Percentiles rank a stretch among this genome's conserved stretches.
Evolutionary conservation across 2,113 vertebrate species (phyloP).

Genomic region (Mesitornis unicolor): DNA sequence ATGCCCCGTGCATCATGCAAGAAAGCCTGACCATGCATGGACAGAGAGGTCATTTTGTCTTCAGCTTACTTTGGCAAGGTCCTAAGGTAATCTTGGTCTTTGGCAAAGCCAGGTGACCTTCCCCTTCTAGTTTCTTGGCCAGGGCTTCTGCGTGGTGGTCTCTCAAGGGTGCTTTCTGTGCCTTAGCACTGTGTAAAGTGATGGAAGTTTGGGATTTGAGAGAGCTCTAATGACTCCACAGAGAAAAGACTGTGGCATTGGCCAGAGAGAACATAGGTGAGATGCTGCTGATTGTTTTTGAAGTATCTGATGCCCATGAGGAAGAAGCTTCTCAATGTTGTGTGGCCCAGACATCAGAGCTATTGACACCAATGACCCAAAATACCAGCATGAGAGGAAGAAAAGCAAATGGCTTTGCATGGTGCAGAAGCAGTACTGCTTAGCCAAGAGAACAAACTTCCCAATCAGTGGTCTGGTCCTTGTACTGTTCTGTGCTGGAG

Average conservation of each 20-base stretch:
- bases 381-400: neutral
- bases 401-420: fast-evolving
- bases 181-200: neutral
- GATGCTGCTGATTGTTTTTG: neutral
- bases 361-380: neutral
- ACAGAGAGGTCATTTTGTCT: neutral
- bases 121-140: neutral
- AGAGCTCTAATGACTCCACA: neutral
- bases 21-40: neutral
- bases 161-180: neutral
- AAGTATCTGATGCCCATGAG: neutral
- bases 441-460: neutral
- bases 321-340: neutral
- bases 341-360: neutral
- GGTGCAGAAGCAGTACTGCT: neutral
- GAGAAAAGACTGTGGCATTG: neutral
- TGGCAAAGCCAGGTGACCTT: neutral
- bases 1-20: neutral
- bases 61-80: neutral
- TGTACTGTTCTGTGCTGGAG: neutral
- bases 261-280: neutral
- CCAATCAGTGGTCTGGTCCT: neutral
- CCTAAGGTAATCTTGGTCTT: neutral
- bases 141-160: neutral
- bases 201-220: neutral